Evolutionary conservation across 2,888 invertebrate species (phyloP).

Genomic region (Agonopterix subpropinquella): DNA sequence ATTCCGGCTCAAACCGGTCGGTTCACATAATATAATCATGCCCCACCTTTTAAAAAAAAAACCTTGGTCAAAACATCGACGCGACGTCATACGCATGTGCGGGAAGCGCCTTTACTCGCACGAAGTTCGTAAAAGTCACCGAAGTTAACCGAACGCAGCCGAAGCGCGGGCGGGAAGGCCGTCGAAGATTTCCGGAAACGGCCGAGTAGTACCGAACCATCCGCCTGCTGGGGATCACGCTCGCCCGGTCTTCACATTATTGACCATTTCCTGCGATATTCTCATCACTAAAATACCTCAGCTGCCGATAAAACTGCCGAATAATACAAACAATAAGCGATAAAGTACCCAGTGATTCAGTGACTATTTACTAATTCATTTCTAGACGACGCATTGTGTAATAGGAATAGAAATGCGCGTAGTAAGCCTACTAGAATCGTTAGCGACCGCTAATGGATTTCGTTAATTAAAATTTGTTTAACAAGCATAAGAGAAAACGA

Average conservation of each 20-base stretch:
- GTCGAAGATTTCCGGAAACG: conserved; percentile 42
- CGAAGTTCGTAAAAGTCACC: conserved; percentile 36
- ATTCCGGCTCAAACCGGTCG: conserved; percentile 6
- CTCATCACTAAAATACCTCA: conserved; percentile 32
- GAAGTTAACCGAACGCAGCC: conserved; percentile 10
- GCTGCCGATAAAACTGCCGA: conserved; percentile 39
- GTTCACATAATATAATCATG: conserved; percentile 8
- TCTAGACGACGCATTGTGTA: conserved; percentile 30
- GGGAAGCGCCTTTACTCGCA: conserved; percentile 14
- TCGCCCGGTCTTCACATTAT: conserved; percentile 51
- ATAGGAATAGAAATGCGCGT: conserved; percentile 33
- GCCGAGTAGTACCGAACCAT: conserved; percentile 63
- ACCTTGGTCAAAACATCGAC: conserved; percentile 35
- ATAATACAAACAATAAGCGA: conserved; percentile 31
- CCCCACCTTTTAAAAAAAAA: conserved; percentile 9
- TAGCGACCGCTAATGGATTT: conserved; percentile 36
- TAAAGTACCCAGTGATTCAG: conserved; percentile 35
- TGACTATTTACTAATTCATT: conserved; percentile 26
- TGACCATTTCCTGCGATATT: conserved; percentile 62
- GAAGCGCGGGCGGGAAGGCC: conserved; percentile 13
- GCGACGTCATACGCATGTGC: conserved; percentile 45
- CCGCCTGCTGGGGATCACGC: conserved; percentile 48
- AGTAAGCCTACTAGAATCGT: conserved; percentile 34
- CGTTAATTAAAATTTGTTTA: conserved; percentile 41
- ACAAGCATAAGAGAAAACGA: conserved; percentile 10